Conservation (phyloP, 2,113 vertebrate species). For the Ptyas mucosa region DNA sequence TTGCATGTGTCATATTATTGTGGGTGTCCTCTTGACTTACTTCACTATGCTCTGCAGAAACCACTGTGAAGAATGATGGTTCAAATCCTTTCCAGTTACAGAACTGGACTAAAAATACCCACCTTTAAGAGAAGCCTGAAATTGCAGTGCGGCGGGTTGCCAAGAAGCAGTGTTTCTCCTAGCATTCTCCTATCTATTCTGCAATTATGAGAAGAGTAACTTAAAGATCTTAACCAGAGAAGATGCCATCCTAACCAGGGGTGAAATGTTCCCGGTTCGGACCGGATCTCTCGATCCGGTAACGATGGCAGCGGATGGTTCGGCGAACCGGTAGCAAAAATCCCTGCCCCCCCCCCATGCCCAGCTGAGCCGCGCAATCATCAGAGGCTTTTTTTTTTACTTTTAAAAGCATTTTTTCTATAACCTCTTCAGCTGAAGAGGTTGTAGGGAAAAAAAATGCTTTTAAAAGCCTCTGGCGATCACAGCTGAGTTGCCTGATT, state of each 20-base stretch:
- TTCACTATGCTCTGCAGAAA: background rate
- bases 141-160: background rate
- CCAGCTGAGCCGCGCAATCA: too few species aligned
- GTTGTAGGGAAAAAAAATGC: too few species aligned
- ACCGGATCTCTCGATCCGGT: too few species aligned
- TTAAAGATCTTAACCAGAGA: background rate
- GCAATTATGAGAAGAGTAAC: background rate
- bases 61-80: background rate
- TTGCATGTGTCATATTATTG: background rate
- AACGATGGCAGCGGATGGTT: too few species aligned
- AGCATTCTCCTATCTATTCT: background rate
- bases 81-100: background rate
- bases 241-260: background rate
- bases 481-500: too few species aligned
- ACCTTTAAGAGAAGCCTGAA: background rate
- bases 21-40: background rate
- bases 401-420: too few species aligned
- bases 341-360: too few species aligned
- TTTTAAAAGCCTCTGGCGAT: too few species aligned
- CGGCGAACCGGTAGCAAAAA: too few species aligned
- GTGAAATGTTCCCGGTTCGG: too few species aligned
- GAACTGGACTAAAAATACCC: background rate
- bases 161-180: background rate
- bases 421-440: too few species aligned
- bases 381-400: too few species aligned